Percentiles rank a stretch among this genome's conserved stretches.
These are phyloP conservation scores for Callyntrura guangdongensis DNA, from an alignment of 2,888 invertebrate genomes.

Conservation along the genomic window DNA sequence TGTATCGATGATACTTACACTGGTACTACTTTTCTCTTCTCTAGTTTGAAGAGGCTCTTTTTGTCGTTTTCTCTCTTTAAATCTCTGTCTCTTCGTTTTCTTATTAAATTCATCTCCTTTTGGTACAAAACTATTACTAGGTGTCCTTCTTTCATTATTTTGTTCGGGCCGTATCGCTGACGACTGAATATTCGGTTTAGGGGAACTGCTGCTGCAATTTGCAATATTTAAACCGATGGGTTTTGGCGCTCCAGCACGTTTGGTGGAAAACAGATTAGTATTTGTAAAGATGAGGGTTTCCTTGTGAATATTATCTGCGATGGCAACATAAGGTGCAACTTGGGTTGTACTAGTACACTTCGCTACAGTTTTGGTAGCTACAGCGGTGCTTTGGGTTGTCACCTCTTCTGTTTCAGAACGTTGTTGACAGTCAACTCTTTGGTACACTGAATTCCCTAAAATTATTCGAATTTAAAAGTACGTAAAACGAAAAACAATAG, in stretches of 20 bases:
- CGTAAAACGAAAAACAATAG: neutral
- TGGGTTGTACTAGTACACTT: too few relatives aligned
- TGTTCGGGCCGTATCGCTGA: neutral
- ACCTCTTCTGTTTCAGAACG: too few relatives aligned
- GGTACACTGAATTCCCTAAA: slow-evolving; percentile 38
- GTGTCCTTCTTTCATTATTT: too few relatives aligned
- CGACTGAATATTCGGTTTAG: too few relatives aligned
- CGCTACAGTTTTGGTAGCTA: too few relatives aligned
- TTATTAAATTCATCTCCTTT: neutral
- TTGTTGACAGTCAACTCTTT: slow-evolving; percentile 35
- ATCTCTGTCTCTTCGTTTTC: neutral
- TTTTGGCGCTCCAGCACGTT: too few relatives aligned
- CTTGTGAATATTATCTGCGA: too few relatives aligned
- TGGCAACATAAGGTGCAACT: too few relatives aligned
- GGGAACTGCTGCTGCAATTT: too few relatives aligned
- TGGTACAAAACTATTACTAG: too few relatives aligned
- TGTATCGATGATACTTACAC: neutral
- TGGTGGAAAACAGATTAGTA: slow-evolving; percentile 20
- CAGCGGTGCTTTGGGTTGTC: too few relatives aligned
- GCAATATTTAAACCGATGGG: too few relatives aligned
- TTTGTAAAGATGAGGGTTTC: slow-evolving; percentile 31
- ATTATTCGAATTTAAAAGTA: neutral
- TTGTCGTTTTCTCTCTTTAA: neutral
- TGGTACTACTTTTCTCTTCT: neutral
- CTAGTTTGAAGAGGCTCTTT: neutral